Conservation (phyloP, 2,888 invertebrate genomes). For the Troglohyphantes excavatus region DNA sequence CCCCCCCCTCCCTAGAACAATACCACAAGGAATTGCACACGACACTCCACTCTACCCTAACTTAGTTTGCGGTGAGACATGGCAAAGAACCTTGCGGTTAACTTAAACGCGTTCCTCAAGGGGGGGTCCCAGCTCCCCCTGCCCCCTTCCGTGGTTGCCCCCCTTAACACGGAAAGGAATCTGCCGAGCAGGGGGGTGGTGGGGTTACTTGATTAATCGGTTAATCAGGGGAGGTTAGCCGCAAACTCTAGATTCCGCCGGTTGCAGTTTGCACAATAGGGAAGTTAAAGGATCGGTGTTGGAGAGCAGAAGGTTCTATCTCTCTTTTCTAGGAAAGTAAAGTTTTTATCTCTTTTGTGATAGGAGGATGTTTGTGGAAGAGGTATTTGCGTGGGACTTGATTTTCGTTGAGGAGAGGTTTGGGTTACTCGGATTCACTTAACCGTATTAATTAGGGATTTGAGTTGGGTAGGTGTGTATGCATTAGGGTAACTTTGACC, state of each 20-base stretch:
- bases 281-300: conserved; percentile 14
- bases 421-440: not conserved
- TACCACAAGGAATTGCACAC: conserved; percentile 15
- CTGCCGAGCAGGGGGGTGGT: not conserved
- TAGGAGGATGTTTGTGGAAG: not conserved
- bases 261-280: conserved; percentile 31
- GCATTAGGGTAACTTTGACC: no score
- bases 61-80: conserved; percentile 35
- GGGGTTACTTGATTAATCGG: conserved; percentile 60
- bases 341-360: conserved; percentile 5
- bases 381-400: not conserved
- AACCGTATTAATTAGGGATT: not conserved
- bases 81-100: conserved; percentile 50
- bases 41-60: conserved; percentile 37
- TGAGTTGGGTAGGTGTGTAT: no score
- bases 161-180: not conserved
- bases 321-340: conserved; percentile 3
- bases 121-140: not conserved
- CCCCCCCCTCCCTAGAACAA: not conserved
- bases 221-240: conserved; percentile 70
- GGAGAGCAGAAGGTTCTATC: conserved; percentile 1
- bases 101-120: conserved; percentile 39
- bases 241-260: conserved; percentile 33
- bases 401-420: not conserved
- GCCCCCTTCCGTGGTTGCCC: no score